A percentile compares a stretch with the other conserved stretches of the same genome.
Evolutionary conservation across 2,113 vertebrate genomes (phyloP).

Genomic region (rat (Rattus norvegicus)): DNA sequence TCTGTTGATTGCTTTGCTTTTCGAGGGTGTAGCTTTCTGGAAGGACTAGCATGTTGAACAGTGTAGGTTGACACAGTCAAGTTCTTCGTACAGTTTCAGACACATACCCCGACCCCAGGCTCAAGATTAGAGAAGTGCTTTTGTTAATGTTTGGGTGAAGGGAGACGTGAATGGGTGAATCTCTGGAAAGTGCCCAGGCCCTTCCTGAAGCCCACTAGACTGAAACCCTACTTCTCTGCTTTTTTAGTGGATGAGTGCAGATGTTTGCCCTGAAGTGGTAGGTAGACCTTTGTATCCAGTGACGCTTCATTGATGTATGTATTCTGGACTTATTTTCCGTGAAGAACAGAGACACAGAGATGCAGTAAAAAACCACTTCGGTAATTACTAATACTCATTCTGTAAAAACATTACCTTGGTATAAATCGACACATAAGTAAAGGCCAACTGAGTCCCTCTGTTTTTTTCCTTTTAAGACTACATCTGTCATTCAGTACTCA

Average conservation of each 20-base stretch:
- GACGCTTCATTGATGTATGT: constrained; percentile 16
- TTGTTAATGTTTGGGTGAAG: neutral
- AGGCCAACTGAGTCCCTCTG: neutral
- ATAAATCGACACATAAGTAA: neutral
- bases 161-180: neutral
- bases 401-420: neutral
- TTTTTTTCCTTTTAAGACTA: neutral
- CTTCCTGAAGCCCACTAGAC: neutral
- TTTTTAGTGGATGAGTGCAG: neutral
- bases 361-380: constrained; percentile 28
- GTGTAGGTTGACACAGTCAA: neutral
- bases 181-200: neutral
- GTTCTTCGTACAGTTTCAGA: neutral
- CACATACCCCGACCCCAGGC: neutral
- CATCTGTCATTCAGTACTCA: neutral
- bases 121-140: neutral
- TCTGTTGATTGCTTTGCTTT: neutral
- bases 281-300: neutral
- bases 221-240: neutral
- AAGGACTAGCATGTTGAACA: neutral
- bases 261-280: constrained; percentile 5
- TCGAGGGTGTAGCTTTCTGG: neutral
- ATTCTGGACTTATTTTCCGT: neutral
- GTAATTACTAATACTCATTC: neutral
- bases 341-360: neutral